These are phyloP conservation scores for Apamea crenata DNA, from an alignment of 2,888 invertebrate genomes.

Conservation along the genomic window DNA sequence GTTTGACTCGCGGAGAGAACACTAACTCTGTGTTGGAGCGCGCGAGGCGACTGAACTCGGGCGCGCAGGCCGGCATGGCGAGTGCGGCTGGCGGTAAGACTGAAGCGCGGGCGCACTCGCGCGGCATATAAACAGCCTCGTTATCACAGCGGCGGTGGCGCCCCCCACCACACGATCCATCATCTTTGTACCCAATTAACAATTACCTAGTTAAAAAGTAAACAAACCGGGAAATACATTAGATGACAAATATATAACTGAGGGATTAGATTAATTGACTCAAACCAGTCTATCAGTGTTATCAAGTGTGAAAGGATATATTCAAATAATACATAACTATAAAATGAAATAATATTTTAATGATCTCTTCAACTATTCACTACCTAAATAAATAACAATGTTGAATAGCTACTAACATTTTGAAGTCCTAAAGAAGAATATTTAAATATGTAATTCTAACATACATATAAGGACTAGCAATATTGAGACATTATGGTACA, in stretches of 20 bases:
- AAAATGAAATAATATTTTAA: conserved; percentile 63
- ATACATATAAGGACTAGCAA: conserved; percentile 70
- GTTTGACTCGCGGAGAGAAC: conserved; percentile 88
- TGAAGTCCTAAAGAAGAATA: conserved; percentile 54
- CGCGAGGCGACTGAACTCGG: conserved; percentile 91
- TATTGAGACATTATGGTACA: conserved; percentile 65
- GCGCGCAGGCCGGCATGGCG: conserved; percentile 92
- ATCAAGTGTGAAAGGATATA: conserved; percentile 37
- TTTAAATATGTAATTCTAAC: conserved; percentile 41
- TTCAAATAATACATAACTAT: conserved; percentile 48
- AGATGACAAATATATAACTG: conserved; percentile 53
- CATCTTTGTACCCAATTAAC: conserved; percentile 90
- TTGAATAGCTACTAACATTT: conserved; percentile 55
- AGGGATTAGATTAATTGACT: conserved; percentile 40
- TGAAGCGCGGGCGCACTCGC: conserved; percentile 83
- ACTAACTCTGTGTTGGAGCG: conserved; percentile 90
- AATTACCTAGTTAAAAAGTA: conserved; percentile 82
- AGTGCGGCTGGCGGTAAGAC: conserved; percentile 67
- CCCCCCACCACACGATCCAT: conserved; percentile 73
- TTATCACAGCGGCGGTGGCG: conserved; percentile 80
- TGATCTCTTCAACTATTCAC: conserved; percentile 64
- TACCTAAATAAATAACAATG: conserved; percentile 68
- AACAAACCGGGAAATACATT: conserved; percentile 67
- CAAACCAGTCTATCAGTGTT: not conserved
- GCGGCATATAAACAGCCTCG: conserved; percentile 86